A percentile compares a stretch with the other conserved stretches of the same genome.
These are phyloP conservation scores for Drosophila fungiperda DNA, from an alignment of 2,888 invertebrate genomes.

Conservation along the genomic window DNA sequence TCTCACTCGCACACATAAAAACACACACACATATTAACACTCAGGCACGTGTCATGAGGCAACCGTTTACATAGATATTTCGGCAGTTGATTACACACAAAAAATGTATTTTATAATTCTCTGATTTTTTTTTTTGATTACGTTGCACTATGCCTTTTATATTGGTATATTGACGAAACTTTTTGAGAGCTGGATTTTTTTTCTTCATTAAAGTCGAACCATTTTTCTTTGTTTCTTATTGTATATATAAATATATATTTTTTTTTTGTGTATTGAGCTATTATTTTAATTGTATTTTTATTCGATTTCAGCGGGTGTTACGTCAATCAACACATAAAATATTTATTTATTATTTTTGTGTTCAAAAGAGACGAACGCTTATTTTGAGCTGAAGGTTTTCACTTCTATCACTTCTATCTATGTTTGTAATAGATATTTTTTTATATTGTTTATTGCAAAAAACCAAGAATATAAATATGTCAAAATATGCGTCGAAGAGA, in stretches of 20 bases:
- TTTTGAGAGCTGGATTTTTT: not conserved
- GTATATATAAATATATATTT: not conserved
- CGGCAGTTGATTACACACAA: not conserved
- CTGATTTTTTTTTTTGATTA: constrained; percentile 1
- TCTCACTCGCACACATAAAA: constrained; percentile 21
- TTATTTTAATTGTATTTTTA: constrained; percentile 17
- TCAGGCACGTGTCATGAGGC: constrained; percentile 28
- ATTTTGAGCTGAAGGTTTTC: not conserved
- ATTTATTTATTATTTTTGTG: not conserved
- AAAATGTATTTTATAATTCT: constrained; percentile 6
- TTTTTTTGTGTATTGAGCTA: not conserved
- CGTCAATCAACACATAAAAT: not conserved
- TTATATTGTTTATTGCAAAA: not conserved
- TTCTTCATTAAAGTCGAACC: too few species aligned
- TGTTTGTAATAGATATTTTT: not conserved
- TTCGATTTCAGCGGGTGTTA: constrained; percentile 1
- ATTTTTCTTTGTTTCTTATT: constrained; percentile 18
- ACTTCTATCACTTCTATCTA: not conserved
- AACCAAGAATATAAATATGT: not conserved
- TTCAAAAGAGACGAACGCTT: not conserved
- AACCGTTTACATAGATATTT: constrained; percentile 52
- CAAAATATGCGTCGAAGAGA: not conserved
- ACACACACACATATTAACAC: constrained; percentile 20
- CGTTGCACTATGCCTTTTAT: not conserved
- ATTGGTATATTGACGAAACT: not conserved